Percentiles rank a stretch among this genome's conserved stretches.
Conservation (phyloP, 2,797 vertebrate species). For the Saxicola maurus region DNA sequence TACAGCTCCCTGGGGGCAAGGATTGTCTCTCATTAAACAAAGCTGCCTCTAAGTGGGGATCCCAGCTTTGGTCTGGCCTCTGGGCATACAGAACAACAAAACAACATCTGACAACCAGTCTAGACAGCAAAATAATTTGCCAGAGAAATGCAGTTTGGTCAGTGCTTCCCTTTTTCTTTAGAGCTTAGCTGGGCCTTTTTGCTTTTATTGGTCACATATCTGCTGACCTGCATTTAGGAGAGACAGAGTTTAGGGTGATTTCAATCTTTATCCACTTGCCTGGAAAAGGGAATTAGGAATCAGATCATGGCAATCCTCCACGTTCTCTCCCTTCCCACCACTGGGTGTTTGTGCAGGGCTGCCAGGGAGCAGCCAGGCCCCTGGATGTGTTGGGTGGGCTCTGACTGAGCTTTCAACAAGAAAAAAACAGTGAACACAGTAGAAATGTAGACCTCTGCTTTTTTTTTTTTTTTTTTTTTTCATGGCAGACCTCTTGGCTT, state of each 20-base stretch:
- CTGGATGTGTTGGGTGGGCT: background rate
- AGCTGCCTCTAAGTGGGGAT: constrained; percentile 8
- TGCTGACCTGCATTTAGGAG: background rate
- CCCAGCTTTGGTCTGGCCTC: constrained; percentile 26
- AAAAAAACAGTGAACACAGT: background rate
- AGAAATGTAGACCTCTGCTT: background rate
- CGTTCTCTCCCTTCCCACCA: background rate
- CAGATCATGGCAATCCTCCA: background rate
- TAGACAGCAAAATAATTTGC: constrained; percentile 27
- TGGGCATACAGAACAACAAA: constrained; percentile 21
- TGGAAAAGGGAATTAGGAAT: background rate
- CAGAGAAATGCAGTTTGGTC: background rate
- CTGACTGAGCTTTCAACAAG: background rate
- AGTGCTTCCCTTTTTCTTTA: background rate
- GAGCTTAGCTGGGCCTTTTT: background rate
- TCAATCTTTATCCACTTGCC: background rate
- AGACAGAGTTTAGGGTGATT: background rate
- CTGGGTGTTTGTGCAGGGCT: background rate
- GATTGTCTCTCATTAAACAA: constrained; percentile 33
- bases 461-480: background rate
- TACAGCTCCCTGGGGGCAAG: constrained; percentile 7
- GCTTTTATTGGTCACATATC: background rate
- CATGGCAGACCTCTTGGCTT: background rate
- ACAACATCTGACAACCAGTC: constrained; percentile 30
- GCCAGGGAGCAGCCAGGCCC: background rate